Base-by-base conservation (phyloP, 2,797 vertebrate species). In the Pangasius sanitwongsei region DNA sequence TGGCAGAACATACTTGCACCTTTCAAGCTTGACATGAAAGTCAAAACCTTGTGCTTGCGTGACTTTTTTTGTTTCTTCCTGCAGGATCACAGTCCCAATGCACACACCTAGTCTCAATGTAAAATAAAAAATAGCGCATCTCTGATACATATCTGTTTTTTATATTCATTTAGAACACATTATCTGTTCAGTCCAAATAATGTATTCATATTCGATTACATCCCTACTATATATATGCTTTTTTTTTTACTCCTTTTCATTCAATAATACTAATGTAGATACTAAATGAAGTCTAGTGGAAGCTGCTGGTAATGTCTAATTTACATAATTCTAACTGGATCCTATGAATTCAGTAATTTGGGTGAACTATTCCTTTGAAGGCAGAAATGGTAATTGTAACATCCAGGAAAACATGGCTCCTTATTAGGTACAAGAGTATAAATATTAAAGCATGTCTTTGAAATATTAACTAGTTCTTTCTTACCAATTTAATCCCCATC, bases 401-500 rank as follows among this genome's bases (percentile, higher is more conserved):
- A 16, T 63, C 57, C 23, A 83, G 55, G 20, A 81, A 61, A 61
- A 82, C 55, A 61, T 11, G 23, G 31, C 31, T 82, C 25, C 23
- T 82, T 59, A 61, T 37, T 59, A 59, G n/a, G 11, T 41, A n/a
- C 50, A 31, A 55, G 28, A 57, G n/a, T 57, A 81, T 81, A 57
- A 81, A 81, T 55, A 57, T 81, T 34, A 81, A 81, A 37, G n/a
- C 0, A 23, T 20, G n/a, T 34, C 53, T 53, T 78, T 81, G 31
- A 81, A 81, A 81, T 81, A 81, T 81, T 81, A 15, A 82, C 20
- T 25, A 44, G 11, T 83, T 83, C 34, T 6, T 44, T 28, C 57
- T 25, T 63, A 83, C 2, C 80, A 44, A 6, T 63, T 83, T 59
- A 81, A 37, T 25, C 31, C 31, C 31, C 37, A 44, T 23, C 72